Percentiles rank a stretch among this genome's conserved stretches.
phyloP scores from a whole-genome alignment of 2,797 vertebrate genomes.

The Picus viridis region DNA sequence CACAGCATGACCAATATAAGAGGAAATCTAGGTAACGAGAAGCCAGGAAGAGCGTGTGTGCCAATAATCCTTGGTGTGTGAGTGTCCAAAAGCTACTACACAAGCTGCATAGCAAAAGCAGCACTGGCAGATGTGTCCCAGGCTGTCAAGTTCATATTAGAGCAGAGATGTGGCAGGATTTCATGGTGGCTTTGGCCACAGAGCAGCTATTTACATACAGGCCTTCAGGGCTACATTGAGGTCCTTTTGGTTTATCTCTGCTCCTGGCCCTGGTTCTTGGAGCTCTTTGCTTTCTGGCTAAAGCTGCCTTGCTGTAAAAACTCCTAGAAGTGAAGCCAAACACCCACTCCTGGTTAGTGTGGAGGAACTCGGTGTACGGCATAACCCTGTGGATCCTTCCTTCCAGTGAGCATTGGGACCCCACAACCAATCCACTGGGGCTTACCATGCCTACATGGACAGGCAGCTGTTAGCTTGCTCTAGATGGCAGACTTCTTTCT shows the following conservation, averaged over 20 bases:
- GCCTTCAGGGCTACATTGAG: neutral
- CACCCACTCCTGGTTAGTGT: neutral
- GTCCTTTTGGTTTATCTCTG: neutral
- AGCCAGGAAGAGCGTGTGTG: neutral
- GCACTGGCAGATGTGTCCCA: neutral
- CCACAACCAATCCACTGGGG: neutral
- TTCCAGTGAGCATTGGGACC: fast-evolving
- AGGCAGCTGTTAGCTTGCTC: neutral
- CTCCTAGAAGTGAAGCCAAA: neutral
- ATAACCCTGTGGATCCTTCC: fast-evolving
- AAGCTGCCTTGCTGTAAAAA: neutral
- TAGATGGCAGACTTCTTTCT: neutral
- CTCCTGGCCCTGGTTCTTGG: neutral
- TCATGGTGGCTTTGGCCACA: neutral
- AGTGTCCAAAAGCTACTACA: neutral
- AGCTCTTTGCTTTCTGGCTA: neutral
- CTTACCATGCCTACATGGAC: fast-evolving
- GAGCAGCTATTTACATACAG: neutral
- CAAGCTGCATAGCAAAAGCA: neutral
- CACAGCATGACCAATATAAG: neutral
- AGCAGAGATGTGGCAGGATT: neutral
- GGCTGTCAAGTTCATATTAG: neutral
- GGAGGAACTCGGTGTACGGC: neutral
- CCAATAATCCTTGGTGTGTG: neutral
- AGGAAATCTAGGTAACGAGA: neutral